Conservation (phyloP, 2,888 invertebrate genomes). For the Acrocera orbiculus region DNA sequence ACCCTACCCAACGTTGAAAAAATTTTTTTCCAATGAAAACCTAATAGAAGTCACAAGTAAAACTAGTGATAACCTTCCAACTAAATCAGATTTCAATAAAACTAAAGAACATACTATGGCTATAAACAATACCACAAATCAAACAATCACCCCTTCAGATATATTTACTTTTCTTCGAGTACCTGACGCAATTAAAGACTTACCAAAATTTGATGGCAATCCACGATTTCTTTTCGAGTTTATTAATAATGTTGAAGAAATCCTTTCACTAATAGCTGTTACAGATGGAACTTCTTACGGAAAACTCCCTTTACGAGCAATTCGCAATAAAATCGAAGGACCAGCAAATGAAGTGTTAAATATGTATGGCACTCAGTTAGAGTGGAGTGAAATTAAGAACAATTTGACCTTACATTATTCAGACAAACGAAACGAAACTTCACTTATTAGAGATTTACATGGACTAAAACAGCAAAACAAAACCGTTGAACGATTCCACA, state of each 20-base stretch:
- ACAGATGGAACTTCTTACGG: conserved; percentile 9
- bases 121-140: too few species aligned
- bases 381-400: conserved; percentile 11
- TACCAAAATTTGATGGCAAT: conserved; percentile 10
- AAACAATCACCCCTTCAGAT: too few species aligned
- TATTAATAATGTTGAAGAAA: conserved; percentile 11
- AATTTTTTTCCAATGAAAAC: too few species aligned
- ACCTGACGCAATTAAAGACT: conserved; percentile 13
- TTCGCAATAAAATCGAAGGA: conserved; percentile 12
- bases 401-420: conserved; percentile 12
- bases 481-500: conserved; percentile 12
- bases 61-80: too few species aligned
- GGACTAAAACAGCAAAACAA: conserved; percentile 8
- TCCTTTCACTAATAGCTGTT: conserved; percentile 4
- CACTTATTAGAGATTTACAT: conserved; percentile 11
- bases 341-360: conserved; percentile 12
- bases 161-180: too few species aligned
- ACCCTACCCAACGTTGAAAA: too few species aligned
- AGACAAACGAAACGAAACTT: conserved; percentile 12
- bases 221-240: conserved; percentile 8
- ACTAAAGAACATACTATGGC: too few species aligned
- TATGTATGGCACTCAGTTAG: conserved; percentile 11
- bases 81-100: too few species aligned
- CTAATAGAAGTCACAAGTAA: too few species aligned
- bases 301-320: conserved; percentile 8